These are phyloP conservation scores for Parnassius mnemosyne DNA, from an alignment of 2,888 invertebrate species.

Conservation along the genomic window DNA sequence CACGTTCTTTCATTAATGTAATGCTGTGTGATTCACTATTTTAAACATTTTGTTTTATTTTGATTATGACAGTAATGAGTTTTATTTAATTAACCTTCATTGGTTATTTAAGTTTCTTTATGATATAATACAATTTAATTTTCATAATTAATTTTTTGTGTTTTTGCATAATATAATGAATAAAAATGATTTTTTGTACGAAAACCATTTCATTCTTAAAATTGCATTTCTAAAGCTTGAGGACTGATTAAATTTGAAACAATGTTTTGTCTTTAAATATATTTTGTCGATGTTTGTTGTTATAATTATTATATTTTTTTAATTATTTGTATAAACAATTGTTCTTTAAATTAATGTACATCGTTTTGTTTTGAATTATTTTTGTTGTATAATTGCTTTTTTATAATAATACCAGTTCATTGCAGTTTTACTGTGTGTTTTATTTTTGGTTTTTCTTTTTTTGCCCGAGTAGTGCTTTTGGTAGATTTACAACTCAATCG, in stretches of 20 bases:
- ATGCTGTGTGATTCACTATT: conserved; percentile 40
- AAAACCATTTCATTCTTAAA: conserved; percentile 71
- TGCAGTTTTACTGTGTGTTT: conserved; percentile 85
- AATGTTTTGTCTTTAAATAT: conserved; percentile 78
- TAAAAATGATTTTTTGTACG: conserved; percentile 58
- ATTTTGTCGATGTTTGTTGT: conserved; percentile 82
- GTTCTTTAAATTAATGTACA: conserved; percentile 88
- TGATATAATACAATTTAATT: conserved; percentile 37
- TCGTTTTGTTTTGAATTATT: conserved; percentile 88
- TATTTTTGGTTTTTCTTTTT: conserved; percentile 64
- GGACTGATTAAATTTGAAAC: conserved; percentile 78
- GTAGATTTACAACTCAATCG: conserved; percentile 45
- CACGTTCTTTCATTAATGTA: conserved; percentile 47
- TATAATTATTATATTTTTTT: conserved; percentile 83
- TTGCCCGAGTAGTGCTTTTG: conserved; percentile 67
- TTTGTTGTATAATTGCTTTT: conserved; percentile 88
- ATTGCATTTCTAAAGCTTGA: conserved; percentile 78
- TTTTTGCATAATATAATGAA: conserved; percentile 73
- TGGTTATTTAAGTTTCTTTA: conserved; percentile 59
- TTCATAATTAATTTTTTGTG: conserved; percentile 45
- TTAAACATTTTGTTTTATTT: conserved; percentile 38
- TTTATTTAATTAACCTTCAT: conserved; percentile 57
- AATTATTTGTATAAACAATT: conserved; percentile 86
- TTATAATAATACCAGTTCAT: conserved; percentile 87
- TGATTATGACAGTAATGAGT: conserved; percentile 44